phyloP scores from a whole-genome alignment of 2,113 vertebrate species.

The Gorsachius goisagi region DNA sequence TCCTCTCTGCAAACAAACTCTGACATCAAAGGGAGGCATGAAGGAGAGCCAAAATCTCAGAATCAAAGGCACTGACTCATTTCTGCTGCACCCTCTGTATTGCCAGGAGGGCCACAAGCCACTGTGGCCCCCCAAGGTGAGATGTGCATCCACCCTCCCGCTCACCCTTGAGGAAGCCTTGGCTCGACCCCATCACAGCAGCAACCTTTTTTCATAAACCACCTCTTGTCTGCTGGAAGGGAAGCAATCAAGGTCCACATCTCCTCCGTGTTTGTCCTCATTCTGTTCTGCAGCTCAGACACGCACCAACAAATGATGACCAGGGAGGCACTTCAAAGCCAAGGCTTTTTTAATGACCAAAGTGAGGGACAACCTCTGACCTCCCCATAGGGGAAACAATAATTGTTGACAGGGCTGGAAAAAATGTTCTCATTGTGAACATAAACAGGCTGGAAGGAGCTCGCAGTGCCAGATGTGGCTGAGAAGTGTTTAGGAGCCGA shows the following conservation, averaged over 20 bases:
- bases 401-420: slow-evolving; percentile 42
- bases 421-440: slow-evolving; percentile 59
- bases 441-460: slow-evolving; percentile 36
- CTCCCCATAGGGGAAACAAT: neutral
- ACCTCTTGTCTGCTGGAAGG: neutral
- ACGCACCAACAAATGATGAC: fast-evolving
- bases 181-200: neutral
- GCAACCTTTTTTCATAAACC: neutral
- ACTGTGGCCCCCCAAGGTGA: neutral
- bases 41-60: neutral
- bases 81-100: neutral
- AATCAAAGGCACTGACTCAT: neutral
- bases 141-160: neutral
- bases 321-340: neutral
- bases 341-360: neutral
- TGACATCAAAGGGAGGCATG: neutral
- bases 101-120: neutral
- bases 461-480: slow-evolving; percentile 29
- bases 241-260: neutral
- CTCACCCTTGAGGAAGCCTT: neutral
- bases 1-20: neutral
- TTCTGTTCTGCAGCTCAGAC: neutral
- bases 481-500: slow-evolving; percentile 34
- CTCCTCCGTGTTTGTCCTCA: fast-evolving
- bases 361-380: neutral